Conservation (phyloP, 53 echinoderm and acorn worm species). For the Apostichopus leukothele region DNA sequence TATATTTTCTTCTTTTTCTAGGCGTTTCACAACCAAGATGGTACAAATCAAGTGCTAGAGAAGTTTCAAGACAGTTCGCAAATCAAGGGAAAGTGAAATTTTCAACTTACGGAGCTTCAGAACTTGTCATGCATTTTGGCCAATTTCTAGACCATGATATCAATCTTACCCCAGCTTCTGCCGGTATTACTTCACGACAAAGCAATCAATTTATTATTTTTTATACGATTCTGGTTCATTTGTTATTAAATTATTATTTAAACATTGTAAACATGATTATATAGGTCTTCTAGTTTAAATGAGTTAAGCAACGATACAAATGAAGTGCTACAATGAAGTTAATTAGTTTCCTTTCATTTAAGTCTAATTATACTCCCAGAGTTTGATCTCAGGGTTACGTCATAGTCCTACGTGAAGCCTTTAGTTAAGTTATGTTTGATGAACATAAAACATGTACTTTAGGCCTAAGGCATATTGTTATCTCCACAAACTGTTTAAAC, state of each 20-base stretch:
- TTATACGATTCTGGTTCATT: not conserved
- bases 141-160: slow-evolving; percentile 33
- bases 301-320: not conserved
- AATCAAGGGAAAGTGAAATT: not conserved
- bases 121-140: slow-evolving; percentile 16
- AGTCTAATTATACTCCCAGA: not conserved
- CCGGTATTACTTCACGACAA: not conserved
- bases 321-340: not conserved
- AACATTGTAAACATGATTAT: not conserved
- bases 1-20: not conserved
- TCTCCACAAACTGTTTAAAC: no score
- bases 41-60: not conserved
- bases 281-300: no score
- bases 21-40: not conserved
- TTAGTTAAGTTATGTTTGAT: no score
- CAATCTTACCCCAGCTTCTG: slow-evolving; percentile 11
- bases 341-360: not conserved
- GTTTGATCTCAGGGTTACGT: no score
- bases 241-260: not conserved
- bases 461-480: no score
- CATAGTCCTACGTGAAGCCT: no score
- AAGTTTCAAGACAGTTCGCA: not conserved
- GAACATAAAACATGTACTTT: no score
- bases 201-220: not conserved
- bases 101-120: slow-evolving; percentile 14